Evolutionary conservation across 2,888 invertebrate species (phyloP), one percentile per base, ranked within the genome.

Genomic region (Lottia scabra): DNA sequence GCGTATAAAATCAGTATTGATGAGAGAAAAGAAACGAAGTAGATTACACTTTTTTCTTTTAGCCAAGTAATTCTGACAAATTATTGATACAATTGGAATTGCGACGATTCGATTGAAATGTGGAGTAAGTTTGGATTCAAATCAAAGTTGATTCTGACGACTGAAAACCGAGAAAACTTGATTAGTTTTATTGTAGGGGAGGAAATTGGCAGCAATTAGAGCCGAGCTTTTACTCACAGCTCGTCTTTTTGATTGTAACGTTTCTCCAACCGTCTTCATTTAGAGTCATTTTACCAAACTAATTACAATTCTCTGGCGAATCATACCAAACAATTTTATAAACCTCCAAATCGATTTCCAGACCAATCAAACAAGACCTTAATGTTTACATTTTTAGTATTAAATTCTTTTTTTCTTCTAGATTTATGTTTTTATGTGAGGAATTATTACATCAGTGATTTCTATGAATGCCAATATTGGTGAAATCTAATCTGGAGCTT

Each of bases 141-240:
- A 56, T 56, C 56, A 56, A 56, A 56, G 56, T 56, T 56, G 56
- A 56, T 56, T 56, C 23, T 56, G 23, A 10, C 56, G 56, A 23
- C 56, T 56, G 19, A 56, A 13, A 10, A 23, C 19, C 23, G 56
- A 23, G 23, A 56, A 19, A 56, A 56, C 19, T 23, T 56, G 56
- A 56, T 56, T 56, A 56, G 56, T 19, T 56, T 56, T 56, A 56
- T 56, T 56, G 56, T 56, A 12, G 19, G 19, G 56, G 23, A 56
- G 56, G 56, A 56, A 56, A 56, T 56, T 56, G 56, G 19, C 56
- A 23, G 56, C 56, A 56, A 56, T 56, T 56, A 56, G 56, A 56
- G 56, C 10, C 56, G 56, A 56, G 56, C 10, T 23, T 23, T 38
- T 38, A 38, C 38, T 38, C 38, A 38, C 38, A 8, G 38, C 38